A percentile compares a stretch with the other conserved stretches of the same genome.
These are phyloP conservation scores for Pelmatolapia mariae DNA, from an alignment of 2,113 vertebrate species.

Conservation along the genomic window DNA sequence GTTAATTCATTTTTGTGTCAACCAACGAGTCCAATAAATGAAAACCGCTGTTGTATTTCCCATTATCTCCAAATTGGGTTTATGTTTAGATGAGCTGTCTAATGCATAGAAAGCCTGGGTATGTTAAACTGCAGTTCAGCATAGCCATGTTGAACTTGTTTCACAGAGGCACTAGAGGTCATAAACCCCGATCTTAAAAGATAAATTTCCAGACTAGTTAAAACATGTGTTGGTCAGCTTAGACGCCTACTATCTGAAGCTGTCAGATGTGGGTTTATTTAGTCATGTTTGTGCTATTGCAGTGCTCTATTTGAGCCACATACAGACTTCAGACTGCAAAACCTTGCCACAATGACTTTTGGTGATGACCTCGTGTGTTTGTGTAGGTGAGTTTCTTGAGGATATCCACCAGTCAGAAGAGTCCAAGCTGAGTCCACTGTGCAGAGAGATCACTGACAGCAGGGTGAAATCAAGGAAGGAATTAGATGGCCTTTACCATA, in stretches of 20 bases:
- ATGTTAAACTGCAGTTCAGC: background rate
- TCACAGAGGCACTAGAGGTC: background rate
- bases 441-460: constrained; percentile 80
- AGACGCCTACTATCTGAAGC: background rate
- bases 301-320: background rate
- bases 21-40: background rate
- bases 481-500: constrained; percentile 73
- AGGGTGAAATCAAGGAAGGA: constrained; percentile 65
- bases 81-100: background rate
- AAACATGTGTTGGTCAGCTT: background rate
- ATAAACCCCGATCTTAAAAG: background rate
- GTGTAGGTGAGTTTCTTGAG: constrained; percentile 78
- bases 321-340: background rate
- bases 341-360: background rate
- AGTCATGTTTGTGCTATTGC: background rate
- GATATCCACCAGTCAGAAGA: constrained; percentile 74
- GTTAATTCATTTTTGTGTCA: background rate
- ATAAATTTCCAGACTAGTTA: background rate
- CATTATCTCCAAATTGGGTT: background rate
- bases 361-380: background rate
- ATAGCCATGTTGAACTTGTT: background rate
- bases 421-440: constrained; percentile 68
- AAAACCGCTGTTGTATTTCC: background rate
- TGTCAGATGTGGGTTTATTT: background rate
- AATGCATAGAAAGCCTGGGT: background rate